Evolutionary conservation across 2,797 vertebrate genomes (phyloP), one percentile per base, ranked within the genome.

Genomic region (Micromesistius poutassou): DNA sequence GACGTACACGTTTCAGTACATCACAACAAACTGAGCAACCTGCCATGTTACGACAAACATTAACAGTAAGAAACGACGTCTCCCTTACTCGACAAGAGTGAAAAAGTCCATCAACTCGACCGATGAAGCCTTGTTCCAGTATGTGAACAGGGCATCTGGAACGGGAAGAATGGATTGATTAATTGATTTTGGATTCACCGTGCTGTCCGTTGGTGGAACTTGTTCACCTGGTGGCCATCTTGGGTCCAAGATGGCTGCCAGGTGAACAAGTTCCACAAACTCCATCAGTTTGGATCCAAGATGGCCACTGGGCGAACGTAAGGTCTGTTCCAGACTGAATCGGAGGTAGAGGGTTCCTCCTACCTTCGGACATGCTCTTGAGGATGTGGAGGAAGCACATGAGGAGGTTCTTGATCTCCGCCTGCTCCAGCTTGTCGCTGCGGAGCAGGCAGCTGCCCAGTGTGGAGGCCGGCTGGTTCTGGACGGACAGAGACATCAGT

Each of bases 281-380:
- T 33, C 33, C 33, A 5, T 33, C 38, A 1, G 8, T 40, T 40
- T 46, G 13, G 46, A 62, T 7, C 50, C 50, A 62, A 62, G 22
- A 62, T 62, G 50, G 50, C 55, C 55, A 7, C 55, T 7, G 1
- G 55, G 19, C n/a, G 50, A 62, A 66, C 4, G 4, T 3, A 68
- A 16, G 25, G 25, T 5, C 55, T 22, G 1, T 5, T 22, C 0
- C 0, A 50, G 14, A 50, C 16, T 42, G 40, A 42, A 42, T 16
- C 40, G 1, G 46, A 12, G 46, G 14, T 5, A 25, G 66, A 8
- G 8, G 31, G 70, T 6, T 16, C 38, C 30, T 62, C 74, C 82
- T 95, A 99, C 98, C 98, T 3, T 99, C 98, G 81, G 98, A 98
- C 98, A 99, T 99, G 94, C 95, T 99, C 93, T 98, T 99, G 74